A percentile compares a stretch with the other conserved stretches of the same genome.
Evolutionary conservation across 1,140 invertebrate genomes (phyloP).

Genomic region (Drosophila funebris): DNA sequence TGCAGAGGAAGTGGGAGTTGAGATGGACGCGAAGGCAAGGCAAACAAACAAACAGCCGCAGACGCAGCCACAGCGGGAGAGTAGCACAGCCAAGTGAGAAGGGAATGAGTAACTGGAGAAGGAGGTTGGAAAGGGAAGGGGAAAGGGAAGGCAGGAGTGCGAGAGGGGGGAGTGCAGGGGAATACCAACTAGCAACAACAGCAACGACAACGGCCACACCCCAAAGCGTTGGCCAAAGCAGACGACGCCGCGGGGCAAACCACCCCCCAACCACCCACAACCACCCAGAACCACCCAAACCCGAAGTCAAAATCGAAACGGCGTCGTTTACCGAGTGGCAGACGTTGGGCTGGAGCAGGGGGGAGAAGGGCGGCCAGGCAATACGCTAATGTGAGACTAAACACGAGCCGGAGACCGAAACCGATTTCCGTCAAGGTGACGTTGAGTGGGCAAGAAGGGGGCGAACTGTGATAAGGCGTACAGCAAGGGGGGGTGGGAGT

Average conservation of each 20-base stretch:
- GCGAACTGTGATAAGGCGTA: not conserved
- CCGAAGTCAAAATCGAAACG: conserved; percentile 33
- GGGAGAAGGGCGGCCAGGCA: conserved; percentile 7
- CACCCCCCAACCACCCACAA: conserved; percentile 2
- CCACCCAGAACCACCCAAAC: conserved; percentile 10
- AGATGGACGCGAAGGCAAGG: conserved; percentile 32
- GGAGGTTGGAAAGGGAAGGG: not conserved
- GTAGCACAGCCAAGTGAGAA: too few species aligned
- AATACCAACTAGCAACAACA: not conserved
- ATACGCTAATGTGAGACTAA: conserved; percentile 77
- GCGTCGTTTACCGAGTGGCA: conserved; percentile 44
- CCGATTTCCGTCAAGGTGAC: conserved; percentile 61
- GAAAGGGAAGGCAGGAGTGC: not conserved
- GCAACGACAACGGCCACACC: conserved; percentile 40
- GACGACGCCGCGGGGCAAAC: conserved; percentile 36
- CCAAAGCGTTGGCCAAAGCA: conserved; percentile 30
- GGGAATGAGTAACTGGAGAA: too few species aligned
- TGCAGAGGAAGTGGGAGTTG: conserved; percentile 13
- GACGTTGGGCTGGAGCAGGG: not conserved
- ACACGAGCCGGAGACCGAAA: conserved; percentile 65
- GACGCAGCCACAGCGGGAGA: conserved; percentile 35
- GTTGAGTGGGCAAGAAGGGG: not conserved
- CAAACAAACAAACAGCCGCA: conserved; percentile 59
- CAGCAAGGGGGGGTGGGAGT: not conserved
- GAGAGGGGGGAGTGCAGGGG: not conserved